phyloP scores from a whole-genome alignment of 92 coral and sea anemone species.

The Epizoanthus scotinus region DNA sequence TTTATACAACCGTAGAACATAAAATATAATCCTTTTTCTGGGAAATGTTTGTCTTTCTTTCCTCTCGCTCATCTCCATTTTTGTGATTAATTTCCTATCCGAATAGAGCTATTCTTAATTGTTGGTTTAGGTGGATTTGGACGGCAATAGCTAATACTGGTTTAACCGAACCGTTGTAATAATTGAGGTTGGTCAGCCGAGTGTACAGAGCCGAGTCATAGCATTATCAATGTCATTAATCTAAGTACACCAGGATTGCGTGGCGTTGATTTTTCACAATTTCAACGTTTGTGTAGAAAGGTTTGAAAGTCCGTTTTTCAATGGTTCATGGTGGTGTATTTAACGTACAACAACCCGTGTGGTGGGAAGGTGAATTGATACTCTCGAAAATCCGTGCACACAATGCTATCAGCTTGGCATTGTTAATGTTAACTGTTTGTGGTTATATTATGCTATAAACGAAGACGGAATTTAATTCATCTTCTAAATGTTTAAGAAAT shows the following conservation, averaged over 20 bases:
- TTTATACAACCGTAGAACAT: no score
- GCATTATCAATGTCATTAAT: neutral
- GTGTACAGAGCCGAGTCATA: neutral
- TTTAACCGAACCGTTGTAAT: neutral
- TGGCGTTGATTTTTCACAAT: neutral
- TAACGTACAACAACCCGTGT: conserved; percentile 24
- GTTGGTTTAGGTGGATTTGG: conserved; percentile 4
- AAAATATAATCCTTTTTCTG: no score
- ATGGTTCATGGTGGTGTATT: conserved; percentile 12
- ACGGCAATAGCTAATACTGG: neutral
- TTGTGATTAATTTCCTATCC: conserved; percentile 25
- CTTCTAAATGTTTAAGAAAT: conserved; percentile 10
- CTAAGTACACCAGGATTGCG: no score
- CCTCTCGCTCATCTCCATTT: conserved; percentile 7
- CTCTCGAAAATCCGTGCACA: neutral
- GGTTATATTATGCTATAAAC: neutral
- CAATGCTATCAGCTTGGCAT: neutral
- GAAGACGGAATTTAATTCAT: conserved; percentile 1
- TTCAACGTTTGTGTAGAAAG: neutral
- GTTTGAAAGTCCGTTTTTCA: conserved; percentile 18
- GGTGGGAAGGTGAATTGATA: no score
- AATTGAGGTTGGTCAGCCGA: neutral
- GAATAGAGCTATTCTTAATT: neutral
- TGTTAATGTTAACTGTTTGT: conserved; percentile 9
- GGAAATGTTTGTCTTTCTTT: neutral